These are phyloP conservation scores for Nasonia vitripennis DNA, from an alignment of 1,140 invertebrate genomes.

Conservation along the genomic window DNA sequence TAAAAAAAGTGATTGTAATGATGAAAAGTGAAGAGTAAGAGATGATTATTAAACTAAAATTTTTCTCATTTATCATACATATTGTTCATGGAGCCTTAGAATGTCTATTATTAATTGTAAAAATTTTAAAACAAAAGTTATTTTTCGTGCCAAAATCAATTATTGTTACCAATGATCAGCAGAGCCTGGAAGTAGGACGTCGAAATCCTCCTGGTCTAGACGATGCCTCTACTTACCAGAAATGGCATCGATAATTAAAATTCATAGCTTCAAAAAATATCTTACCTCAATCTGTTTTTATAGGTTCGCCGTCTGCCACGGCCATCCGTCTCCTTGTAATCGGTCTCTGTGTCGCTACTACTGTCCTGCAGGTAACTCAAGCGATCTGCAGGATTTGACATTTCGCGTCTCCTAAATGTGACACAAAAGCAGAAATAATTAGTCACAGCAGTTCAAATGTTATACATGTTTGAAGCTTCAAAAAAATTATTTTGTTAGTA, in stretches of 20 bases:
- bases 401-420: conserved; percentile 69
- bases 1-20: background rate
- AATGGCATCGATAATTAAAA: conserved; percentile 28
- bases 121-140: conserved; percentile 28
- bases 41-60: background rate
- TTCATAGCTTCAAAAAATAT: conserved; percentile 7
- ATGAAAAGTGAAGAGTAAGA: background rate
- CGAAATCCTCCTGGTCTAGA: conserved; percentile 36
- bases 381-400: conserved; percentile 74
- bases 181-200: conserved; percentile 43
- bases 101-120: conserved; percentile 15
- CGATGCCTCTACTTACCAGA: conserved; percentile 49
- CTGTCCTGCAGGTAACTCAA: conserved; percentile 78
- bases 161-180: conserved; percentile 50
- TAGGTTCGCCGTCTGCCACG: conserved; percentile 78
- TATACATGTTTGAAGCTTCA: conserved; percentile 9
- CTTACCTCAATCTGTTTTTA: conserved; percentile 80
- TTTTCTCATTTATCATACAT: conserved; percentile 42
- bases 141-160: conserved; percentile 52
- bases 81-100: background rate
- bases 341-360: conserved; percentile 83
- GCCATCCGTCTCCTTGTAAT: conserved; percentile 80
- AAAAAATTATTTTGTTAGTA: conserved; percentile 12
- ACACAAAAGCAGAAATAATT: conserved; percentile 7
- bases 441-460: background rate